Evolutionary conservation across 1,140 invertebrate species (phyloP), one percentile per base, ranked within the genome.

Genomic region (Agrypnia vestita): DNA sequence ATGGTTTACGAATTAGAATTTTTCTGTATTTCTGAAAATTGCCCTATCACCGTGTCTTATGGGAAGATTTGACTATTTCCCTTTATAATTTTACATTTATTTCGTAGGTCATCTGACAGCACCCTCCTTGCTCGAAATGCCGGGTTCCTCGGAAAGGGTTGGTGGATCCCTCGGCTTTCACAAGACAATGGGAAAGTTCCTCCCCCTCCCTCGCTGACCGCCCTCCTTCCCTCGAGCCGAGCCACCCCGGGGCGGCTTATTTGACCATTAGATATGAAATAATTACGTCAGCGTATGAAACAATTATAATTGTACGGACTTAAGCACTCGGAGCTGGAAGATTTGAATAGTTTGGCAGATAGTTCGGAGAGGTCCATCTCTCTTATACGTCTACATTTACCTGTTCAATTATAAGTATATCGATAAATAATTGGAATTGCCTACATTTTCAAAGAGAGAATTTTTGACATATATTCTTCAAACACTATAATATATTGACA

Each of bases 81-180:
- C 1, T 35, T 35, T 35, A 35, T 6, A 35, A 35, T 35, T 3
- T 35, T 35, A 35, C 6, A 35, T 35, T 35, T 35, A 35, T 35
- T 35, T 35, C n/a, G 11, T 15, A 51, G n/a, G 1, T 51, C 13
- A 12, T 53, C 69, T 49, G 74, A 62, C 74, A 47, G 74, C 74
- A 35, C 74, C 74, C 43, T 76, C 74, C 74, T 64, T 51, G 35
- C 19, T 49, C 59, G 44, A 47, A 76, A 76, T 76, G 74, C 64
- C 59, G 56, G 74, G 1, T 64, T n/a, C 12, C 51, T 62, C 56
- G 46, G 74, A 76, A 71, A 47, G 59, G 56, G 74, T 43, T 59
- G 9, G 74, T 15, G 61, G 49, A 81, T 81, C 80, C 80, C 80
- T 78, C 56, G 75, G 61, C 71, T 75, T 78, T 76, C 56, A 82